Conservation (phyloP, 2,797 vertebrate species). For the Centroberyx gerrardi region DNA sequence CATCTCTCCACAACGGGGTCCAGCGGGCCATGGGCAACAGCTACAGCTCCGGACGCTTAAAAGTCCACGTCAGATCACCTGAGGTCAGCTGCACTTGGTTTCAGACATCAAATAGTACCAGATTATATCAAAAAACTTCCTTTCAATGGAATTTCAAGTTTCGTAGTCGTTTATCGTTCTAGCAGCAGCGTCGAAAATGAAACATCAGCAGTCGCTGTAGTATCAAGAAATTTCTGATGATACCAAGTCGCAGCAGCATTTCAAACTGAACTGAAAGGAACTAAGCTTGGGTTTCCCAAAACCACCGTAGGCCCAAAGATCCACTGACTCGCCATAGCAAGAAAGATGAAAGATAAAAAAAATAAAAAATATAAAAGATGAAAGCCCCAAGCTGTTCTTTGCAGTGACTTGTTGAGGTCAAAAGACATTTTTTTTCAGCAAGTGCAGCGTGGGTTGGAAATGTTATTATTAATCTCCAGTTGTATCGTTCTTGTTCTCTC, state of each 20-base stretch:
- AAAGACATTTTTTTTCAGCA: no score
- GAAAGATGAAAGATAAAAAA: background rate
- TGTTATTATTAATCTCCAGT: no score
- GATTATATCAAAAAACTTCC: no score
- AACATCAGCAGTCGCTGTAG: no score
- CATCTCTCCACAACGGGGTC: constrained; percentile 83
- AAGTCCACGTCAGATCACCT: constrained; percentile 89
- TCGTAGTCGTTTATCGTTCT: no score
- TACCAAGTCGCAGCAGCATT: background rate
- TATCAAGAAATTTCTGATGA: no score
- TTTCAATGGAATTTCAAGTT: no score
- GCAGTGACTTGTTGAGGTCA: no score
- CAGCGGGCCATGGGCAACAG: constrained; percentile 84
- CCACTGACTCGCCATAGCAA: background rate
- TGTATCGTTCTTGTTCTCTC: no score
- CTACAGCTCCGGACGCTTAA: constrained; percentile 86
- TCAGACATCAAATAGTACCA: no score
- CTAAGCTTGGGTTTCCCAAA: background rate
- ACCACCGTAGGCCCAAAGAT: background rate
- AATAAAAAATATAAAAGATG: background rate
- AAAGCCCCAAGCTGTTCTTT: background rate
- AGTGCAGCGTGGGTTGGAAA: no score
- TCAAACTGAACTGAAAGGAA: background rate
- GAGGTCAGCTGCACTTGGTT: constrained; percentile 83
- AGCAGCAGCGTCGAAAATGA: no score